phyloP scores from a whole-genome alignment of 2,888 invertebrate species.

The Muschampia plurimacula region DNA sequence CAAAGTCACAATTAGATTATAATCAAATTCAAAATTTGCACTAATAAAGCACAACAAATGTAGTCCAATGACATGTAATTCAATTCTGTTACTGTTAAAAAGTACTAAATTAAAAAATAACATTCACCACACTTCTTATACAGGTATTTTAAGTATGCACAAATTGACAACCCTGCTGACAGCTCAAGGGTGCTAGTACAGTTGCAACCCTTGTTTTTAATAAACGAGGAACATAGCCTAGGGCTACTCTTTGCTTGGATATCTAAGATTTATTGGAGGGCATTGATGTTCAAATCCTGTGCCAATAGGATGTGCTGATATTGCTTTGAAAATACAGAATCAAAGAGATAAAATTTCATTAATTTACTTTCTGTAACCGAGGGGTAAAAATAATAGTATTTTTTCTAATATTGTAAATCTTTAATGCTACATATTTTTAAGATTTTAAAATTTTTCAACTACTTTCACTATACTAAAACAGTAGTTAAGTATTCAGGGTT shows the following conservation, averaged over 20 bases:
- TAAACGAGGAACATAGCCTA: constrained; percentile 48
- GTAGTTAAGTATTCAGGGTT: too few species aligned
- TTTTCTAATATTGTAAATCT: neutral
- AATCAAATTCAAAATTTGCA: too few species aligned
- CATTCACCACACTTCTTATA: too few species aligned
- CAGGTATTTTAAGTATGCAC: neutral
- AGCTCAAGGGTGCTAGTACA: constrained; percentile 46
- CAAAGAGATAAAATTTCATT: constrained; percentile 5
- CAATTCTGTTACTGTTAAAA: too few species aligned
- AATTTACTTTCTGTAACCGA: neutral
- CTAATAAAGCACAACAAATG: too few species aligned
- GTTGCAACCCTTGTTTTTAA: constrained; percentile 49
- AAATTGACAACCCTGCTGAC: constrained; percentile 20
- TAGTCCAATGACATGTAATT: too few species aligned
- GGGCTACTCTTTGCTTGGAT: constrained; percentile 40
- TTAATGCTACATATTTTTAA: too few species aligned
- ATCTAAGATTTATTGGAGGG: constrained; percentile 38
- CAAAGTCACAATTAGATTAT: too few species aligned
- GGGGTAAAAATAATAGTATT: neutral
- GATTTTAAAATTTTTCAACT: too few species aligned
- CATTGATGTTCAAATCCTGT: constrained; percentile 14
- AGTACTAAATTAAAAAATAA: too few species aligned
- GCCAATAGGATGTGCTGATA: constrained; percentile 15
- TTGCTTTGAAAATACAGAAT: constrained; percentile 16
- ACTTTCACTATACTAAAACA: too few species aligned